Percentiles rank a stretch among this genome's conserved stretches.
These are phyloP conservation scores for Mycalesis mineus DNA, from an alignment of 2,888 invertebrate species.

Conservation along the genomic window DNA sequence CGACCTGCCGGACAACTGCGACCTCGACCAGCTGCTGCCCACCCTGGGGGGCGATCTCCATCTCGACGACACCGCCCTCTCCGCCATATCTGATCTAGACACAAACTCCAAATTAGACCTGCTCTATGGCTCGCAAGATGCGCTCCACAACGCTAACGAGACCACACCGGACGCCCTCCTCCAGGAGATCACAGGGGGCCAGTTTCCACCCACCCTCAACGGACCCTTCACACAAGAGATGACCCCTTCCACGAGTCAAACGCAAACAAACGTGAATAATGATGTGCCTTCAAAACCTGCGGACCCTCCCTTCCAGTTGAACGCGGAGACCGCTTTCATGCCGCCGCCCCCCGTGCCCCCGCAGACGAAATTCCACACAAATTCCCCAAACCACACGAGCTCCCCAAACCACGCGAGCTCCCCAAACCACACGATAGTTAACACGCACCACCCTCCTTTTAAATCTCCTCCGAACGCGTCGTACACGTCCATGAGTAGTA, in stretches of 20 bases:
- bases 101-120: conserved; percentile 63
- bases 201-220: conserved; percentile 39
- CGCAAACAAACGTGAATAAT: conserved; percentile 29
- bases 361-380: conserved; percentile 40
- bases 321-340: conserved; percentile 51
- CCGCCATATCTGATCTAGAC: conserved; percentile 62
- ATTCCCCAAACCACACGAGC: conserved; percentile 34
- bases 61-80: conserved; percentile 61
- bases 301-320: conserved; percentile 30
- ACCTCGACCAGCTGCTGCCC: conserved; percentile 82
- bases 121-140: conserved; percentile 42
- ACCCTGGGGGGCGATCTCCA: conserved; percentile 80
- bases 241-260: conserved; percentile 31
- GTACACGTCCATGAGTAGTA: conserved; percentile 32
- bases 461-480: conserved; percentile 46
- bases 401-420: conserved; percentile 35
- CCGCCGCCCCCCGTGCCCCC: conserved; percentile 57
- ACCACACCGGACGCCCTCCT: conserved; percentile 40
- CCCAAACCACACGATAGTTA: conserved; percentile 31
- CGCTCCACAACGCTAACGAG: conserved; percentile 31
- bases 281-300: conserved; percentile 44
- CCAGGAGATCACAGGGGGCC: conserved; percentile 54
- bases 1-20: conserved; percentile 70
- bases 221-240: conserved; percentile 44
- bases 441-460: conserved; percentile 37